These are phyloP conservation scores for Nycticorax nycticorax DNA, from an alignment of 2,113 vertebrate species.

Conservation along the genomic window DNA sequence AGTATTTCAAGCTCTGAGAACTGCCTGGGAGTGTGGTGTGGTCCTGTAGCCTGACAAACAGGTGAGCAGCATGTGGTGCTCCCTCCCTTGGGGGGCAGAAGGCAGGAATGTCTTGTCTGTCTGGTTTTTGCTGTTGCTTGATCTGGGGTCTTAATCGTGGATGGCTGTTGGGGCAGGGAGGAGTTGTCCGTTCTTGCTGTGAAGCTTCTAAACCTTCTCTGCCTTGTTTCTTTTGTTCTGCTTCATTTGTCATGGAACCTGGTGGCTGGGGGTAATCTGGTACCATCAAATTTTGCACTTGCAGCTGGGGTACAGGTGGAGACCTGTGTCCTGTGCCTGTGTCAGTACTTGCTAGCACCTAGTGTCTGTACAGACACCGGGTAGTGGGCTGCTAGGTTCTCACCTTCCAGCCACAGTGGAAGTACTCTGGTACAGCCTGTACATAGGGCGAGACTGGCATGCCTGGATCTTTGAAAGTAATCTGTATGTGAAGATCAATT, in stretches of 20 bases:
- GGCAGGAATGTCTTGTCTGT: neutral
- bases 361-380: neutral
- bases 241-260: neutral
- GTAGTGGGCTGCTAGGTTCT: neutral
- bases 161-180: neutral
- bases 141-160: neutral
- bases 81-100: too few relatives aligned
- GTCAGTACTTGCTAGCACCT: neutral
- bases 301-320: neutral
- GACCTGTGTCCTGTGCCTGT: rapidly evolving
- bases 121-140: neutral
- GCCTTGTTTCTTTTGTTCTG: neutral
- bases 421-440: neutral
- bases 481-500: neutral
- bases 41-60: neutral
- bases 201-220: neutral
- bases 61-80: neutral
- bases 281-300: neutral
- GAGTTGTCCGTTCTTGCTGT: neutral
- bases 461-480: neutral
- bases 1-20: neutral
- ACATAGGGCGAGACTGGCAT: neutral
- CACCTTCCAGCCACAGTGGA: neutral
- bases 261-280: neutral
- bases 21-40: neutral